Evolutionary conservation across 2,113 vertebrate genomes (phyloP).

Genomic region (Anhinga anhinga): DNA sequence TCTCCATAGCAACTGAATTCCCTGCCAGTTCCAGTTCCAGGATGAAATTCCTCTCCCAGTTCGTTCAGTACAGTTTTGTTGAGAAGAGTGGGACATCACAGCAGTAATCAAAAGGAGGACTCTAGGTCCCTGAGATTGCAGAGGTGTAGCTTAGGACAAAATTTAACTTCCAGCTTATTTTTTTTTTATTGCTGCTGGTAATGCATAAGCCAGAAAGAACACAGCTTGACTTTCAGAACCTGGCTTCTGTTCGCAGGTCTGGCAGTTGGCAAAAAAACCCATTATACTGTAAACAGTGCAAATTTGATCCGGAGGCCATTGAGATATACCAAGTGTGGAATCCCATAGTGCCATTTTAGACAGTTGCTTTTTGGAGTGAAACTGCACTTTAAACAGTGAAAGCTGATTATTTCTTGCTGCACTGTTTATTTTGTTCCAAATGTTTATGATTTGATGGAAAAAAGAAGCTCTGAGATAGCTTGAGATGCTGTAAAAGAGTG

Average conservation of each 20-base stretch:
- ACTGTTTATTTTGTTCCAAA: constrained; percentile 46
- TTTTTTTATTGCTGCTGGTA: constrained; percentile 33
- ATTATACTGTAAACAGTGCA: constrained; percentile 23
- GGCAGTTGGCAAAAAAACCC: constrained; percentile 3
- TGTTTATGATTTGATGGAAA: constrained; percentile 16
- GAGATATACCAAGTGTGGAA: constrained; percentile 23
- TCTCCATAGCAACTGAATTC: constrained; percentile 56
- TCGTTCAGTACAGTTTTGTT: background rate
- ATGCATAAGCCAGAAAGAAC: constrained; percentile 31
- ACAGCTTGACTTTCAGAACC: constrained; percentile 57
- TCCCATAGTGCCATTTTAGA: constrained; percentile 28
- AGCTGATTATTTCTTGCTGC: constrained; percentile 32
- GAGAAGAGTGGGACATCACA: background rate
- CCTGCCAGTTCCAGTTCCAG: constrained; percentile 13
- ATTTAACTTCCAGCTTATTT: background rate
- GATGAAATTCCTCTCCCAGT: background rate
- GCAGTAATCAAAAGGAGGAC: background rate
- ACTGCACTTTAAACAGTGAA: constrained; percentile 6
- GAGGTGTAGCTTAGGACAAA: constrained; percentile 21
- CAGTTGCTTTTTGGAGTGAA: constrained; percentile 11
- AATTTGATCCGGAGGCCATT: constrained; percentile 28
- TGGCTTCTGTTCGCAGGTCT: constrained; percentile 50
- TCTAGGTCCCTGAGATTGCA: background rate
- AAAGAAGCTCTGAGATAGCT: constrained; percentile 17
- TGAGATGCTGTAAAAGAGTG: constrained; percentile 34